phyloP scores from a whole-genome alignment of 2,113 vertebrate species.

The Empidonax alnorum region DNA sequence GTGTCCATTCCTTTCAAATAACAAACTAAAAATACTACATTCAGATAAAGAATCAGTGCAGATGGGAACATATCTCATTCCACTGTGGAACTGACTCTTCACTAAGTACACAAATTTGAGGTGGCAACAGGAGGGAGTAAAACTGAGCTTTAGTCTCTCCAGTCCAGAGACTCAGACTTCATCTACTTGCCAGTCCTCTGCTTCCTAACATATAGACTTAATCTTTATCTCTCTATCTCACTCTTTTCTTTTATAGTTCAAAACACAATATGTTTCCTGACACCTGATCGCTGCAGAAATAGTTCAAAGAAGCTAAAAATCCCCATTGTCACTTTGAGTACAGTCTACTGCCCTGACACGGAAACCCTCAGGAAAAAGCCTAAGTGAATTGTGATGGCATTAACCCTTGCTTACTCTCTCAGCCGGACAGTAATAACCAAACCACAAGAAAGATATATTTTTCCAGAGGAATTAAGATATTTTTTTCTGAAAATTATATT shows the following conservation, averaged over 20 bases:
- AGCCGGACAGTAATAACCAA: neutral
- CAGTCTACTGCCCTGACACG: neutral
- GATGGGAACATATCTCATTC: neutral
- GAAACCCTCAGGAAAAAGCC: neutral
- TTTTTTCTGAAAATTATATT: neutral
- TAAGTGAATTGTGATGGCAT: neutral
- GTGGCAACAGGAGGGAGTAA: neutral
- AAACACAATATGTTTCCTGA: neutral
- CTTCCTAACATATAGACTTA: neutral
- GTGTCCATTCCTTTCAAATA: neutral
- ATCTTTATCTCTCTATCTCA: neutral
- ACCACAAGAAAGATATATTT: neutral
- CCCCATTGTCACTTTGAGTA: neutral
- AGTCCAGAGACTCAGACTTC: neutral
- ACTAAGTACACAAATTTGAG: neutral
- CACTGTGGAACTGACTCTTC: neutral
- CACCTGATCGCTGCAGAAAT: neutral
- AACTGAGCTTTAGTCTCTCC: neutral
- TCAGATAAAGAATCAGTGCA: neutral
- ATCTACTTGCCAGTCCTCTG: neutral
- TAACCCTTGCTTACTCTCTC: neutral
- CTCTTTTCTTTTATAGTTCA: neutral
- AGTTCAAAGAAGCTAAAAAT: neutral
- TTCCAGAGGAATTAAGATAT: neutral
- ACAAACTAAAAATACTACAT: neutral